Conservation (phyloP, 2,113 vertebrate genomes). For the Rhodinocichla rosea region DNA sequence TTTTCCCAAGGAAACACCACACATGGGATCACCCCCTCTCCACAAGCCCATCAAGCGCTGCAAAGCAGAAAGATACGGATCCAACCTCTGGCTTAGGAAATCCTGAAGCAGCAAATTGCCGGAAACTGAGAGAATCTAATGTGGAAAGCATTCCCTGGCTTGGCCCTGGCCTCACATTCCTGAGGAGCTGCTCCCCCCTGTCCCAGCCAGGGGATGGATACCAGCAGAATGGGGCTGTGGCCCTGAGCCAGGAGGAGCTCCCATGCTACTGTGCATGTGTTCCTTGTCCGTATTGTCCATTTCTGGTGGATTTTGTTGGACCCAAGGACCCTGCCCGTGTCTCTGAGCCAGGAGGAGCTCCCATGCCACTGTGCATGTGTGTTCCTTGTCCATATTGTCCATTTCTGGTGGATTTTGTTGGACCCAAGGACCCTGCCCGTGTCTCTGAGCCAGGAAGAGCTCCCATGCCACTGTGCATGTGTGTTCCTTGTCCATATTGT, state of each 20-base stretch:
- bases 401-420: neutral
- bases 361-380: rapidly evolving
- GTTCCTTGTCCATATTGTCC: neutral
- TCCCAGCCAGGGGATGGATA: neutral
- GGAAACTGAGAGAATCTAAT: constrained; percentile 13
- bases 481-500: rapidly evolving
- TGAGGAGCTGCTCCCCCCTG: neutral
- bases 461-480: neutral
- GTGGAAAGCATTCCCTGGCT: constrained; percentile 43
- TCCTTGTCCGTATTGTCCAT: rapidly evolving
- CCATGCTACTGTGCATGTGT: neutral
- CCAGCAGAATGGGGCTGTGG: rapidly evolving
- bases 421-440: rapidly evolving
- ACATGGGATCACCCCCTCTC: rapidly evolving
- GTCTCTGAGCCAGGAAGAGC: constrained; percentile 11
- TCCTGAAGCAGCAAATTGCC: constrained; percentile 28
- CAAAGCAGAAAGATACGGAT: neutral
- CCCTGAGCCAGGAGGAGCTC: constrained; percentile 1
- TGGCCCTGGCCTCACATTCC: constrained; percentile 1
- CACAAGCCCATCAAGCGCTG: neutral
- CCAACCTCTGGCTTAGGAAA: constrained; percentile 45
- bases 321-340: rapidly evolving
- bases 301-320: neutral
- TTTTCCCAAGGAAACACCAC: neutral
- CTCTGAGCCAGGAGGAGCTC: constrained; percentile 6